Conservation (phyloP, 2,113 vertebrate genomes). For the Petaurus breviceps region DNA sequence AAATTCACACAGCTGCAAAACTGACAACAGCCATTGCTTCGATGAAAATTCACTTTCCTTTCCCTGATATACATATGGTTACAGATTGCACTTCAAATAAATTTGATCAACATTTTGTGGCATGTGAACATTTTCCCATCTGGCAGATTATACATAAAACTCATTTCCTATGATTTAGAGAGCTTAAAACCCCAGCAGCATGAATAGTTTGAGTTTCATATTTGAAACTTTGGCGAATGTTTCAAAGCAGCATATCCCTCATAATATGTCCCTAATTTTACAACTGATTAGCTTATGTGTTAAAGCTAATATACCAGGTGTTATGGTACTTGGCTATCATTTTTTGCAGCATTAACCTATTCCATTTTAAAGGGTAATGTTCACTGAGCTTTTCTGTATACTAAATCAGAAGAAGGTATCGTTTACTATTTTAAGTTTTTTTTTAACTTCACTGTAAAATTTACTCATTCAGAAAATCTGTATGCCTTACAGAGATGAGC, state of each 20-base stretch:
- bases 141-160: slow-evolving; percentile 84
- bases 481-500: slow-evolving; percentile 60
- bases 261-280: slow-evolving; percentile 76
- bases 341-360: background rate
- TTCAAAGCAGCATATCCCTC: slow-evolving; percentile 58
- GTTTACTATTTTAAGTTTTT: slow-evolving; percentile 39
- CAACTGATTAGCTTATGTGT: slow-evolving; percentile 76
- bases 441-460: slow-evolving; percentile 30
- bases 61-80: slow-evolving; percentile 80
- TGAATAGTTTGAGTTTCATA: slow-evolving; percentile 74
- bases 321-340: slow-evolving; percentile 30
- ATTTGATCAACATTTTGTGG: slow-evolving; percentile 81
- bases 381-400: slow-evolving; percentile 15
- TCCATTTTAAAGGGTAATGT: slow-evolving; percentile 39
- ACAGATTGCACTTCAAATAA: slow-evolving; percentile 83
- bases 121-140: slow-evolving; percentile 84
- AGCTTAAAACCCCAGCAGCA: slow-evolving; percentile 62
- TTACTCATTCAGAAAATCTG: slow-evolving; percentile 56
- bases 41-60: slow-evolving; percentile 77
- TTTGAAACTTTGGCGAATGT: slow-evolving; percentile 59
- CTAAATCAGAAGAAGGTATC: slow-evolving; percentile 50
- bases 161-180: slow-evolving; percentile 84
- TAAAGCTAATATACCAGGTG: slow-evolving; percentile 69
- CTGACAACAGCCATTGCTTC: slow-evolving; percentile 67
- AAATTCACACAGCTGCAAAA: slow-evolving; percentile 71